These are phyloP conservation scores for Octopus sinensis DNA, from an alignment of 1,140 invertebrate genomes.

Conservation along the genomic window DNA sequence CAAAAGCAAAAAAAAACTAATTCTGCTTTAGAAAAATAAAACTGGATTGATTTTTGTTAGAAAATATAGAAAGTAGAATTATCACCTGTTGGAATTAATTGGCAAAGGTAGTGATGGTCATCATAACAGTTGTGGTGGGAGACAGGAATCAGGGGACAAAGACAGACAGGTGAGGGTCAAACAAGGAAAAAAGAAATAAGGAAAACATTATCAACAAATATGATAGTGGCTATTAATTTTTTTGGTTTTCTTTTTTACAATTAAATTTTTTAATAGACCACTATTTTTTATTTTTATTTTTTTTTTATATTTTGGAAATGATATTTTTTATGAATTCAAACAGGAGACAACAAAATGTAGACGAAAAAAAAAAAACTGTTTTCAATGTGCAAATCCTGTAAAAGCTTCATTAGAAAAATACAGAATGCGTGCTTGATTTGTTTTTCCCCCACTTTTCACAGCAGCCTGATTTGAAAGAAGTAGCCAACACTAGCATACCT, in stretches of 20 bases:
- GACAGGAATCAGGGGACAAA: background rate
- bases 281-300: background rate
- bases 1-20: too few relatives aligned
- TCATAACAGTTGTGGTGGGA: background rate
- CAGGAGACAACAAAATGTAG: background rate
- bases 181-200: background rate
- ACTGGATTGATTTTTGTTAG: too few relatives aligned
- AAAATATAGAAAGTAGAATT: too few relatives aligned
- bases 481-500: too few relatives aligned
- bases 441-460: too few relatives aligned
- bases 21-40: too few relatives aligned
- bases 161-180: background rate
- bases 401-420: background rate
- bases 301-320: slow-evolving; percentile 4
- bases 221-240: background rate
- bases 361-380: background rate
- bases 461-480: too few relatives aligned
- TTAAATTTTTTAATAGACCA: too few relatives aligned
- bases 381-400: background rate
- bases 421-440: background rate
- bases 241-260: background rate
- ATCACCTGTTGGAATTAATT: too few relatives aligned
- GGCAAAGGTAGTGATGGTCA: too few relatives aligned
- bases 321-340: slow-evolving; percentile 2
- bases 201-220: slow-evolving; percentile 4